Evolutionary conservation across 1,140 invertebrate species (phyloP).

Genomic region (Leucophenga varia): DNA sequence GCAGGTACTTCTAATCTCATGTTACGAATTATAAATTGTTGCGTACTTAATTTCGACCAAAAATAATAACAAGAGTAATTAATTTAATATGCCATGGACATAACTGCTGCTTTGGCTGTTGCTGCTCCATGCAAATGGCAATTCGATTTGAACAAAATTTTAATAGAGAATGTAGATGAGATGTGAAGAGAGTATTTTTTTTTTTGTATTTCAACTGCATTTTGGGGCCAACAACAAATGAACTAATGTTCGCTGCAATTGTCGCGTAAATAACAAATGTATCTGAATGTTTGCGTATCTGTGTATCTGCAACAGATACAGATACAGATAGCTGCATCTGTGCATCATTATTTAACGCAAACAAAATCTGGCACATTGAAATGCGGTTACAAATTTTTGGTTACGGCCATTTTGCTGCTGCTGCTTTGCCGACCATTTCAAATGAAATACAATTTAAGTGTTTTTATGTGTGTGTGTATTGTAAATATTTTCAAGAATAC

Average conservation of each 20-base stretch:
- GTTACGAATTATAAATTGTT: conserved; percentile 54
- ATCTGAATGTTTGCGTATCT: too few species aligned
- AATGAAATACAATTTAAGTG: too few species aligned
- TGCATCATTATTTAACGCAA: conserved; percentile 9
- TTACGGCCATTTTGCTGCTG: too few species aligned
- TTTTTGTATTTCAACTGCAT: conserved; percentile 22
- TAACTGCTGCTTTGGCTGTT: too few species aligned
- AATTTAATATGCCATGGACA: conserved; percentile 52
- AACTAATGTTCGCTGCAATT: conserved; percentile 54
- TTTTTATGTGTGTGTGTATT: too few species aligned
- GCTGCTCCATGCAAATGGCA: neutral
- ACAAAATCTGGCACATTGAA: conserved; percentile 32
- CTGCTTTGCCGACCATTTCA: too few species aligned
- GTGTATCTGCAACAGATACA: too few species aligned
- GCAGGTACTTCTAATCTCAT: conserved; percentile 54
- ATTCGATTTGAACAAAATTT: too few species aligned
- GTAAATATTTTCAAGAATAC: too few species aligned
- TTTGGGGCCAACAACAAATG: too few species aligned
- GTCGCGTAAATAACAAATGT: conserved; percentile 50
- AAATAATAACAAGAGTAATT: conserved; percentile 56
- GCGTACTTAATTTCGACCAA: conserved; percentile 51
- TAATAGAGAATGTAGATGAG: neutral
- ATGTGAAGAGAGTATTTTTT: neutral
- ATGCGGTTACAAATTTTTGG: too few species aligned
- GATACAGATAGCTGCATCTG: too few species aligned